A percentile compares a stretch with the other conserved stretches of the same genome.
phyloP scores from a whole-genome alignment of 2,113 vertebrate species.

The Vidua macroura region DNA sequence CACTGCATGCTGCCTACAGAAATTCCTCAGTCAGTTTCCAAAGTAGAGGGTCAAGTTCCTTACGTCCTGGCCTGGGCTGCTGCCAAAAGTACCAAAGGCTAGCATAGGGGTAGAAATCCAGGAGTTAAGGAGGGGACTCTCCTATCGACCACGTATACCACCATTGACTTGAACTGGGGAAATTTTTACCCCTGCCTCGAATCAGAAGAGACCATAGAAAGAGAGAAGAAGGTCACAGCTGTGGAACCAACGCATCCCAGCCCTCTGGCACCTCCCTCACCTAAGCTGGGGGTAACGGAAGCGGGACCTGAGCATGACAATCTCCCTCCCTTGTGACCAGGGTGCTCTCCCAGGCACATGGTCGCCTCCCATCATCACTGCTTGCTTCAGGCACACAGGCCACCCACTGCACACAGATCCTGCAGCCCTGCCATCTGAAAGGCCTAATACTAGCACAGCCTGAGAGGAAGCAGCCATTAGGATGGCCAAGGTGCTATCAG shows the following conservation, averaged over 20 bases:
- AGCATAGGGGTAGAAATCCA: background rate
- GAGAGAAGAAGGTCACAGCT: background rate
- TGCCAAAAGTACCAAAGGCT: background rate
- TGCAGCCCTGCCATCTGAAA: background rate
- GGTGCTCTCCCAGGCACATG: background rate
- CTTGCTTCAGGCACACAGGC: background rate
- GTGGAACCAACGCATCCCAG: background rate
- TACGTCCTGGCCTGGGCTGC: slow-evolving; percentile 51
- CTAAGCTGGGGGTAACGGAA: background rate
- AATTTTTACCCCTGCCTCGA: background rate
- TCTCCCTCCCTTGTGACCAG: background rate
- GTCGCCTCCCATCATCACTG: background rate
- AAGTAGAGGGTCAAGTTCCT: slow-evolving; percentile 55
- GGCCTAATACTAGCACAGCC: background rate
- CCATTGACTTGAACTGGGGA: background rate
- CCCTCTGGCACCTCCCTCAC: background rate
- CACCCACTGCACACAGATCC: background rate
- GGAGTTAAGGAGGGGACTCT: background rate
- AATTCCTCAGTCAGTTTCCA: background rate
- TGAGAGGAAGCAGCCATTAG: background rate
- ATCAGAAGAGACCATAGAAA: background rate
- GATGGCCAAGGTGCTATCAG: background rate
- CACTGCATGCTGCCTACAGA: slow-evolving; percentile 38
- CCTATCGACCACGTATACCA: fast-evolving
- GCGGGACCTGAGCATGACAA: background rate